phyloP scores from a whole-genome alignment of 2,888 invertebrate species.

The Mesorhabditis spiculigera region DNA sequence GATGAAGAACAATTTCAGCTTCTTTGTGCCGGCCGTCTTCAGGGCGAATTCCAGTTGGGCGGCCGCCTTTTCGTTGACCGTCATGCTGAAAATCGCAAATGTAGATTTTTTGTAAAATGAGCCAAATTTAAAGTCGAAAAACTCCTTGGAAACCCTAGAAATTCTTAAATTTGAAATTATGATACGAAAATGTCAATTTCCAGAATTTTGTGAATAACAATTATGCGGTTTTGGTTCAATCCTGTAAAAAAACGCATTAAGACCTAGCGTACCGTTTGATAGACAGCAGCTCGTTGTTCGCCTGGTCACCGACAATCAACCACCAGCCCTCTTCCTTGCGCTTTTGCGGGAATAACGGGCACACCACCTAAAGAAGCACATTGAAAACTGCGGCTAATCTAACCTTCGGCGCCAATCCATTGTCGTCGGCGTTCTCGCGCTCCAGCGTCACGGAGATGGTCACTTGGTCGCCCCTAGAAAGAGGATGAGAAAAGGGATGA shows the following conservation, averaged over 20 bases:
- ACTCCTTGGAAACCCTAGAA: too few species aligned
- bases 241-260: neutral
- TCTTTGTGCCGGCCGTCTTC: slow-evolving; percentile 71
- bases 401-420: slow-evolving; percentile 70
- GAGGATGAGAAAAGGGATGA: neutral
- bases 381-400: neutral
- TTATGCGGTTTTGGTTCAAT: neutral
- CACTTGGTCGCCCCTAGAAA: slow-evolving; percentile 75
- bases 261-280: slow-evolving; percentile 74
- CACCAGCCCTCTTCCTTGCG: slow-evolving; percentile 73
- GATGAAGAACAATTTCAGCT: slow-evolving; percentile 95
- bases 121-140: too few species aligned
- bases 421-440: slow-evolving; percentile 87
- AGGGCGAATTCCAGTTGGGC: slow-evolving; percentile 87
- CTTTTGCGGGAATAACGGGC: slow-evolving; percentile 89
- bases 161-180: too few species aligned
- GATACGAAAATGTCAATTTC: too few species aligned
- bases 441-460: slow-evolving; percentile 86
- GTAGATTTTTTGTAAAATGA: too few species aligned
- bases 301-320: slow-evolving; percentile 97
- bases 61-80: slow-evolving; percentile 81
- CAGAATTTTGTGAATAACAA: neutral
- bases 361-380: slow-evolving; percentile 73
- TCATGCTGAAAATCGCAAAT: slow-evolving; percentile 63
- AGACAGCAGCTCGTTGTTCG: slow-evolving; percentile 85